phyloP scores from a whole-genome alignment of 1,140 invertebrate species.

The Lepidotrigona ventralis region DNA sequence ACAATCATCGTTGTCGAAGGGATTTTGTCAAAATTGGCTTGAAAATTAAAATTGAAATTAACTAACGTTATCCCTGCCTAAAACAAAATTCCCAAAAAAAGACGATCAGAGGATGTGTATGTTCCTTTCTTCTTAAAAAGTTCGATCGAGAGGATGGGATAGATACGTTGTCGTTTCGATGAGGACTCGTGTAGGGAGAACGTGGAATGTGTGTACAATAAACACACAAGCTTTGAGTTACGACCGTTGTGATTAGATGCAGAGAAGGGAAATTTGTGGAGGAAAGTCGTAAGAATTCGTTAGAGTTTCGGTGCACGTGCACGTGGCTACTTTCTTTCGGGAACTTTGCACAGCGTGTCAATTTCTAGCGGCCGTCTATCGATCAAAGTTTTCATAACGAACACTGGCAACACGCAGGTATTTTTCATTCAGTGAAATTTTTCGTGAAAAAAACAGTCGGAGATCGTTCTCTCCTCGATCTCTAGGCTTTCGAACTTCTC shows the following conservation, averaged over 20 bases:
- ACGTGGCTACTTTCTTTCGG: slow-evolving; percentile 46
- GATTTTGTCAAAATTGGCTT: not conserved
- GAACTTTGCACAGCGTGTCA: slow-evolving; percentile 37
- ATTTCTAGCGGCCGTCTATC: not conserved
- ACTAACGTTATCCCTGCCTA: not conserved
- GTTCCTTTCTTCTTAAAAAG: no score
- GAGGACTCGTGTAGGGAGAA: not conserved
- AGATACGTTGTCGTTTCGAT: not conserved
- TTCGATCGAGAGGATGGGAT: no score
- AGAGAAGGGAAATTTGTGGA: not conserved
- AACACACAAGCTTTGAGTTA: slow-evolving; percentile 43
- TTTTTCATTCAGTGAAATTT: not conserved
- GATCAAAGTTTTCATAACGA: not conserved
- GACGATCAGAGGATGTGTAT: no score
- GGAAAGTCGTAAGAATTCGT: slow-evolving; percentile 51
- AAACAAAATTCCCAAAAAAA: no score
- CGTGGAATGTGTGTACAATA: slow-evolving; percentile 28
- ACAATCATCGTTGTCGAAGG: not conserved
- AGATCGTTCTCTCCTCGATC: no score
- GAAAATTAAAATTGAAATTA: not conserved
- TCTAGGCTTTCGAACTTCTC: no score
- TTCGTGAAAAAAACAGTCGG: not conserved
- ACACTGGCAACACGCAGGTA: not conserved
- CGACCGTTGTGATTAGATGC: slow-evolving; percentile 41
- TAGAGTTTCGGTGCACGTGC: slow-evolving; percentile 21